phyloP scores from a whole-genome alignment of 2,797 vertebrate genomes.

The Rhynchonycteris naso region DNA sequence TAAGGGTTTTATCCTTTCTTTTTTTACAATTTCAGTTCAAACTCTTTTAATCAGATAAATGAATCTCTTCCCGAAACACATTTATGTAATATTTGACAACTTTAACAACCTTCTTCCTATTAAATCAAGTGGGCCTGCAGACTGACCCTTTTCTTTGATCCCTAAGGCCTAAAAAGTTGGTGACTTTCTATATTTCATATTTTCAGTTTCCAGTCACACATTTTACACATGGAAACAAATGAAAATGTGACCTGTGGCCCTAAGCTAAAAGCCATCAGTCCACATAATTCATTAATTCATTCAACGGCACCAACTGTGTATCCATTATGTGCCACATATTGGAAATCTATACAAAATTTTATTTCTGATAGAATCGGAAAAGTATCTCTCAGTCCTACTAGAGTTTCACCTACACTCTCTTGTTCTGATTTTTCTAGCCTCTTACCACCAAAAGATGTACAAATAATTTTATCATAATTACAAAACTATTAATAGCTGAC shows the following conservation, averaged over 20 bases:
- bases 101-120: background rate
- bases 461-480: background rate
- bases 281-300: conserved; percentile 4
- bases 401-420: background rate
- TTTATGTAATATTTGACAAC: background rate
- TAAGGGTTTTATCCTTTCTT: background rate
- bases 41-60: background rate
- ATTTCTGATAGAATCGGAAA: background rate
- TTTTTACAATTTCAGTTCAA: background rate
- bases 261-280: background rate
- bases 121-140: background rate
- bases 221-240: background rate
- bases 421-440: background rate
- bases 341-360: background rate
- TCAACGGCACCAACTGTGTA: background rate
- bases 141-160: background rate
- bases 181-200: background rate
- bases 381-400: background rate
- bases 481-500: background rate
- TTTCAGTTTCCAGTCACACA: conserved; percentile 6
- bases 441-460: background rate
- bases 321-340: background rate
- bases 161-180: background rate
- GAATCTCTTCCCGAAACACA: background rate
- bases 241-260: background rate